Evolutionary conservation across 2,797 vertebrate species (phyloP).

Genomic region (Rallus crepitans): DNA sequence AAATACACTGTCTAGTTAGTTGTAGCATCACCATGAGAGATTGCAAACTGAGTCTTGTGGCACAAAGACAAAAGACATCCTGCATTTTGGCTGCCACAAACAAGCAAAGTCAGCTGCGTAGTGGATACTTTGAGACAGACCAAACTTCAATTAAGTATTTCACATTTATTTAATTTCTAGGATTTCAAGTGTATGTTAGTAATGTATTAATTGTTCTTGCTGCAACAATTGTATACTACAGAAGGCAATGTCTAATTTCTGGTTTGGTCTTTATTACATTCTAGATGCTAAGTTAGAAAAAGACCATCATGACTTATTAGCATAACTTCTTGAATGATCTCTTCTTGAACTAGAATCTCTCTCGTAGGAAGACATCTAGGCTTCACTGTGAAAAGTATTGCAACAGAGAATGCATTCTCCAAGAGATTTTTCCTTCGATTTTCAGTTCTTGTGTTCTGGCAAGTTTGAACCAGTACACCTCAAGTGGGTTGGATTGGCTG

Average conservation of each 20-base stretch:
- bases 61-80: not conserved
- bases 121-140: not conserved
- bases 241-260: not conserved
- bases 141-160: not conserved
- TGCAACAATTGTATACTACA: not conserved
- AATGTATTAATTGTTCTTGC: not conserved
- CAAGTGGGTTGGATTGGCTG: not conserved
- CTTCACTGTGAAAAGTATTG: not conserved
- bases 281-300: not conserved
- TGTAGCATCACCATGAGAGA: not conserved
- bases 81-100: not conserved
- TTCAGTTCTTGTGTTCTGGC: not conserved
- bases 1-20: not conserved
- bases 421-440: not conserved
- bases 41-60: not conserved
- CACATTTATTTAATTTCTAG: not conserved
- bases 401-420: not conserved
- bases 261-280: not conserved
- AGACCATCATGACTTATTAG: not conserved
- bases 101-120: not conserved
- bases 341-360: not conserved
- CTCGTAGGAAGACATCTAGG: not conserved
- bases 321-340: not conserved
- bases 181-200: not conserved
- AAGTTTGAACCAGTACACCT: not conserved